Percentiles rank a stretch among this genome's conserved stretches.
Conservation (phyloP, 1,140 invertebrate species). For the Cryptotermes secundus region DNA sequence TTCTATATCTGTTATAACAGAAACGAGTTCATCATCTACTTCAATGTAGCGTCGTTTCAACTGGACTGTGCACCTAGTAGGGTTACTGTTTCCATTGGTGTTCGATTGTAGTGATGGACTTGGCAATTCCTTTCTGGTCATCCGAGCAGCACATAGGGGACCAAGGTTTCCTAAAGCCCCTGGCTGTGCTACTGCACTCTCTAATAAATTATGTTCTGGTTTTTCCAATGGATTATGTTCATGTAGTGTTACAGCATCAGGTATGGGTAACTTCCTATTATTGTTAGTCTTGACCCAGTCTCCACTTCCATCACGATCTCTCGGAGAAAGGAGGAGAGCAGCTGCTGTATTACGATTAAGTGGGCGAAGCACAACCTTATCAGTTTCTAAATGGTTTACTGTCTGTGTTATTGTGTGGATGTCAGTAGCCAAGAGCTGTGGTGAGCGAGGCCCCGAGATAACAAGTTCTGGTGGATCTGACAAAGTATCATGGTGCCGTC, state of each 20-base stretch:
- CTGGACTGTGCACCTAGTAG: slow-evolving; percentile 52
- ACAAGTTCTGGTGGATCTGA: slow-evolving; percentile 23
- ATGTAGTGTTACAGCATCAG: slow-evolving; percentile 1
- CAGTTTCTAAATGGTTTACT: slow-evolving; percentile 27
- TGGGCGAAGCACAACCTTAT: slow-evolving; percentile 38
- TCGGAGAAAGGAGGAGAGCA: slow-evolving; percentile 29
- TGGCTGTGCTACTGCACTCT: neutral
- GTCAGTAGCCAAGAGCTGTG: slow-evolving; percentile 20
- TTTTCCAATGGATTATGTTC: slow-evolving; percentile 4
- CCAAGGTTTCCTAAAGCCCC: neutral
- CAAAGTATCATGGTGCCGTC: slow-evolving; percentile 24
- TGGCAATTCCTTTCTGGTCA: neutral
- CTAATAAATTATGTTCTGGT: neutral
- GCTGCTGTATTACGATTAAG: slow-evolving; percentile 42
- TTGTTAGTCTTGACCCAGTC: slow-evolving; percentile 7
- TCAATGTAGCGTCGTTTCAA: slow-evolving; percentile 59
- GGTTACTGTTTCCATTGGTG: neutral
- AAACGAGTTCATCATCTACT: slow-evolving; percentile 61
- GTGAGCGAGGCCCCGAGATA: slow-evolving; percentile 7
- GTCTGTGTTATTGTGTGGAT: slow-evolving; percentile 13
- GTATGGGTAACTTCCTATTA: neutral
- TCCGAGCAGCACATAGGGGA: neutral
- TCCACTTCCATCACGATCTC: slow-evolving; percentile 23
- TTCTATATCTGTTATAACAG: slow-evolving; percentile 63
- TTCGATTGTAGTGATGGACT: neutral